A percentile compares a stretch with the other conserved stretches of the same genome.
phyloP scores from a whole-genome alignment of 2,113 vertebrate species.

The Malaclemys terrapin region DNA sequence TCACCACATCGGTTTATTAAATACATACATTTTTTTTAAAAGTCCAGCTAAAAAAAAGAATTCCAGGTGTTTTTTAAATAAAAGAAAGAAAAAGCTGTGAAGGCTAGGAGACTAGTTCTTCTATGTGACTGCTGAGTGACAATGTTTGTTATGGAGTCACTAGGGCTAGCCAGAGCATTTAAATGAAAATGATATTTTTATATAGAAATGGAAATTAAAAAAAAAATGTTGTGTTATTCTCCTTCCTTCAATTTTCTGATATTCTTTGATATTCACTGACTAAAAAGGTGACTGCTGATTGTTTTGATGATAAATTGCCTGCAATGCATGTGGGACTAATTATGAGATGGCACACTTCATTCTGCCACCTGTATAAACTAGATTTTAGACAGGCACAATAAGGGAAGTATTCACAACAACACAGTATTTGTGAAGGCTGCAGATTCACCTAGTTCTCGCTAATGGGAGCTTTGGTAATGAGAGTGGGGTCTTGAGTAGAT shows the following conservation, averaged over 20 bases:
- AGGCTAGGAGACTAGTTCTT: slow-evolving; percentile 53
- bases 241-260: slow-evolving; percentile 53
- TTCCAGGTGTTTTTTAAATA: not conserved
- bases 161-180: slow-evolving; percentile 39
- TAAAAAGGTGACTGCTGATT: slow-evolving; percentile 74
- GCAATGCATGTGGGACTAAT: slow-evolving; percentile 81
- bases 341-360: slow-evolving; percentile 78
- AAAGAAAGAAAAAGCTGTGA: slow-evolving; percentile 43
- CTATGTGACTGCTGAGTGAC: slow-evolving; percentile 50
- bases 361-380: slow-evolving; percentile 78
- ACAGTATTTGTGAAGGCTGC: slow-evolving; percentile 51
- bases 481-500: slow-evolving; percentile 24
- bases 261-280: slow-evolving; percentile 62
- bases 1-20: slow-evolving; percentile 57
- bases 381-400: slow-evolving; percentile 70
- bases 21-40: slow-evolving; percentile 8
- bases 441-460: slow-evolving; percentile 45
- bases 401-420: slow-evolving; percentile 45
- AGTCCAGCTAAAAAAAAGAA: not conserved
- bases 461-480: not conserved
- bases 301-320: slow-evolving; percentile 82
- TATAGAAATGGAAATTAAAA: not conserved
- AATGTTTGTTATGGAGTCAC: slow-evolving; percentile 64
- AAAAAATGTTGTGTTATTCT: slow-evolving; percentile 12
- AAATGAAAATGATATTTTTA: slow-evolving; percentile 6